Base-by-base conservation (phyloP, 2,888 invertebrate species). In the Cephus pygmeus region DNA sequence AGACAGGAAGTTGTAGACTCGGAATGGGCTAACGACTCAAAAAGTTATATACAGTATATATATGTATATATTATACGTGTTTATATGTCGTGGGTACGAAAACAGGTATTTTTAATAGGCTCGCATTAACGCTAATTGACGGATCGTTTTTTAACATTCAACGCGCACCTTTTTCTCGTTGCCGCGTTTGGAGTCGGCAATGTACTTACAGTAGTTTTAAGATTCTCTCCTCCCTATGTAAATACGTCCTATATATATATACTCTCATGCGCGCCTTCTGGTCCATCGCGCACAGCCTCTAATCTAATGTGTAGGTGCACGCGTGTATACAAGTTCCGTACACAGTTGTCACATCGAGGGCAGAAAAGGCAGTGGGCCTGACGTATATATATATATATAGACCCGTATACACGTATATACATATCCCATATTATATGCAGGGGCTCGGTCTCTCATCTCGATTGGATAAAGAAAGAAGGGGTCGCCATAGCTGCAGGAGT, bases 81-180 rank as follows among this genome's bases (percentile, higher is more conserved):
- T 76, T 77, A 69, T 35, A 36, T 79, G 77, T 79, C 78, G 80
- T 73, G 79, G 71, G 34, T 34, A 71, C 80, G 78, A 79, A 78
- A 73, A 79, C 80, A 77, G 81, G 76, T 82, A 81, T 82, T 82
- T 79, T 83, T 84, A 85, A 85, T 84, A 82, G 82, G 80, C 81
- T 75, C 79, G 85, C 87, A 88, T 87, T 88, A 88, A 79, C 85
- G 85, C 85, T 88, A 88, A 88, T 88, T 88, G 88, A 88, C 85
- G 85, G 84, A 88, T 88, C 83, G 85, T 85, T 88, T 88, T 86
- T 89, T 56, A 86, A 89, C 87, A 88, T 89, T 88, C 87, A 86
- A 87, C 85, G 84, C 83, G 81, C 82, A 79, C 81, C 77, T 81
- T 84, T 81, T 79, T 77, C 75, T 79, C 75, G 23, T 56, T 56